A percentile compares a stretch with the other conserved stretches of the same genome.
Conservation (phyloP, 92 coral and sea anemone genomes). For the Actinernus sp. region DNA sequence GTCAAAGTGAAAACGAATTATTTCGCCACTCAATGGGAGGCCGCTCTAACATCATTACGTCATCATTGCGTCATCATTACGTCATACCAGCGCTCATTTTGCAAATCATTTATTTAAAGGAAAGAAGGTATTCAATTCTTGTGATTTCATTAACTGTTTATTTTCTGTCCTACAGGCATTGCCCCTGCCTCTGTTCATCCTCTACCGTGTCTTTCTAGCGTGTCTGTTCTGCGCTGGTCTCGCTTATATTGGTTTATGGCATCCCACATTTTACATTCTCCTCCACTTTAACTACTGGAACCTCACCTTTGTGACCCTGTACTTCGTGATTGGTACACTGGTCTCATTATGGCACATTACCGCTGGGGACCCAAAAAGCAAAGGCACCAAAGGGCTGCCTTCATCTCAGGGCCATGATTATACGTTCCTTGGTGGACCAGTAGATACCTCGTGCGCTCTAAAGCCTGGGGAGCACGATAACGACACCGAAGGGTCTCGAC, state of each 20-base stretch:
- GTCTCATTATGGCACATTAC: slow-evolving; percentile 38
- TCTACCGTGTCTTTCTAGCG: slow-evolving; percentile 57
- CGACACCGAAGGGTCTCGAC: slow-evolving; percentile 1
- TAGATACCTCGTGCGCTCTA: slow-evolving; percentile 65
- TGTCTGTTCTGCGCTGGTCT: slow-evolving; percentile 59
- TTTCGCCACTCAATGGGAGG: no score
- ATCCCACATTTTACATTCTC: slow-evolving; percentile 61
- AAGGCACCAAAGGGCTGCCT: background rate
- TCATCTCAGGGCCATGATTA: background rate
- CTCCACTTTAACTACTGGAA: slow-evolving; percentile 77
- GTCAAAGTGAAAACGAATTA: no score
- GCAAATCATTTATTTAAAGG: no score
- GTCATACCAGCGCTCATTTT: no score
- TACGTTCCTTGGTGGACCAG: no score
- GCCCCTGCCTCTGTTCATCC: slow-evolving; percentile 66
- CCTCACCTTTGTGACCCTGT: slow-evolving; percentile 54
- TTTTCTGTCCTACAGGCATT: slow-evolving; percentile 45
- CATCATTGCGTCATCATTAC: no score
- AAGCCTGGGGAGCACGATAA: slow-evolving; percentile 50
- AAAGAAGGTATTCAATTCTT: no score
- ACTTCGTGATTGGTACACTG: slow-evolving; percentile 72
- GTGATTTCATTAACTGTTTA: background rate
- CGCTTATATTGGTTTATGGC: slow-evolving; percentile 58
- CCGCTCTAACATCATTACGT: no score
- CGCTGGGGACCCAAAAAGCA: background rate